Evolutionary conservation across 2,888 invertebrate species (phyloP).

Genomic region (Girardia tigrina): DNA sequence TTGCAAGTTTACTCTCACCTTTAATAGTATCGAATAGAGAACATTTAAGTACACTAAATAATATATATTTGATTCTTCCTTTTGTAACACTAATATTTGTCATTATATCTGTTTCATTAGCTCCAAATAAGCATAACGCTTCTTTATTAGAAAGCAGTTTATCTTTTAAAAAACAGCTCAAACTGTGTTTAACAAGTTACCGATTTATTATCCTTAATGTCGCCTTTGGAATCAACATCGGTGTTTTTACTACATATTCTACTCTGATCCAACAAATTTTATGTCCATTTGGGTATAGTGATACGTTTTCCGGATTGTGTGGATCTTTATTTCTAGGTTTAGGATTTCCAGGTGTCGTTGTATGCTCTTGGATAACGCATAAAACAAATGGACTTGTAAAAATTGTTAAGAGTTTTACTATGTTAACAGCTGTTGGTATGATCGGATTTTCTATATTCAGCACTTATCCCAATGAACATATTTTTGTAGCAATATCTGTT

Average conservation of each 20-base stretch:
- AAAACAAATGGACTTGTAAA: neutral
- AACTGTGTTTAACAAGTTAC: neutral
- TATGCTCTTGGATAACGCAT: neutral
- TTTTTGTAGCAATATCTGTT: neutral
- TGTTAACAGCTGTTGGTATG: neutral
- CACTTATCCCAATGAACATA: neutral
- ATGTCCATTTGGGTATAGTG: neutral
- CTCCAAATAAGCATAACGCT: neutral
- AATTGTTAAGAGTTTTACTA: neutral
- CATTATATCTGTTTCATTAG: neutral
- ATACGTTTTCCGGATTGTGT: neutral
- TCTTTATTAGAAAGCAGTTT: neutral
- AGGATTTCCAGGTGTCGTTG: neutral
- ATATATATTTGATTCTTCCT: neutral
- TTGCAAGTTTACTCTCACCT: neutral
- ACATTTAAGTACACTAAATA: neutral
- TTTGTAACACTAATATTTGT: neutral
- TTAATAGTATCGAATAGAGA: neutral
- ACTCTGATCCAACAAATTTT: neutral
- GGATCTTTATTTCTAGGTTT: neutral
- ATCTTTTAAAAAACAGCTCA: neutral
- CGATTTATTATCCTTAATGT: neutral
- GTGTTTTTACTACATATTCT: neutral
- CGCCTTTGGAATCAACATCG: neutral
- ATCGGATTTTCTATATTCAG: neutral